Percentiles rank a stretch among this genome's conserved stretches.
phyloP scores from a whole-genome alignment of 2,888 invertebrate species.

The Beris morrisii region DNA sequence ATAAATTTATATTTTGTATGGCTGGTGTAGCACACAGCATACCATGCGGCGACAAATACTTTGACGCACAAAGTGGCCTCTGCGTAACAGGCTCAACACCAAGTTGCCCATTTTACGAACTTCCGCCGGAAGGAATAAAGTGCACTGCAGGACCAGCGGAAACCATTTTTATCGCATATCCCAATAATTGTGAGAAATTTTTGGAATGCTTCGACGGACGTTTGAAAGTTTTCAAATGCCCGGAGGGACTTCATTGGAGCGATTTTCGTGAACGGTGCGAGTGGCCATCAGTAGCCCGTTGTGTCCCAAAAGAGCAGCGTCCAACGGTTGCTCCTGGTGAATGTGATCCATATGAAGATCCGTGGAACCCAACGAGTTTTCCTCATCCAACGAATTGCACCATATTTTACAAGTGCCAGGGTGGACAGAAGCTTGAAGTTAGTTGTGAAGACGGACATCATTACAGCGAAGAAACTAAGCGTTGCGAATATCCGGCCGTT shows the following conservation, averaged over 20 bases:
- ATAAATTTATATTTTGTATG: not conserved
- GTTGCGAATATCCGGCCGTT: slow-evolving; percentile 34
- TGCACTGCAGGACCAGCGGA: not conserved
- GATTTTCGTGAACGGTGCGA: not conserved
- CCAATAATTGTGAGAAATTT: slow-evolving; percentile 11
- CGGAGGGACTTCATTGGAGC: slow-evolving; percentile 7
- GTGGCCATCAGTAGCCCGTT: not conserved
- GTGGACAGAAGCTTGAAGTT: slow-evolving; percentile 28
- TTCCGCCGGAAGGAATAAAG: not conserved
- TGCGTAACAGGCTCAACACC: not conserved
- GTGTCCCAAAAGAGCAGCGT: not conserved
- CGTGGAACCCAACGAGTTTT: slow-evolving; percentile 44
- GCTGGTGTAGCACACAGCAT: not conserved
- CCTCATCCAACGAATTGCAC: slow-evolving; percentile 32
- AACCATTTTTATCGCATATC: not conserved
- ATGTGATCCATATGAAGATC: slow-evolving; percentile 42
- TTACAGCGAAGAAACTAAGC: slow-evolving; percentile 29
- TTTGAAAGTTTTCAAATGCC: slow-evolving; percentile 1
- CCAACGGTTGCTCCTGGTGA: too few species aligned
- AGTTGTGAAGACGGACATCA: slow-evolving; percentile 34
- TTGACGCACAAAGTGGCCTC: too few species aligned
- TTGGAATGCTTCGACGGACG: not conserved
- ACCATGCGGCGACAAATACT: too few species aligned
- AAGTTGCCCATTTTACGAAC: not conserved
- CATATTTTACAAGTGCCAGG: slow-evolving; percentile 40